Percentiles rank a stretch among this genome's conserved stretches.
phyloP scores from a whole-genome alignment of 2,113 vertebrate species.

The Argyrosomus japonicus region DNA sequence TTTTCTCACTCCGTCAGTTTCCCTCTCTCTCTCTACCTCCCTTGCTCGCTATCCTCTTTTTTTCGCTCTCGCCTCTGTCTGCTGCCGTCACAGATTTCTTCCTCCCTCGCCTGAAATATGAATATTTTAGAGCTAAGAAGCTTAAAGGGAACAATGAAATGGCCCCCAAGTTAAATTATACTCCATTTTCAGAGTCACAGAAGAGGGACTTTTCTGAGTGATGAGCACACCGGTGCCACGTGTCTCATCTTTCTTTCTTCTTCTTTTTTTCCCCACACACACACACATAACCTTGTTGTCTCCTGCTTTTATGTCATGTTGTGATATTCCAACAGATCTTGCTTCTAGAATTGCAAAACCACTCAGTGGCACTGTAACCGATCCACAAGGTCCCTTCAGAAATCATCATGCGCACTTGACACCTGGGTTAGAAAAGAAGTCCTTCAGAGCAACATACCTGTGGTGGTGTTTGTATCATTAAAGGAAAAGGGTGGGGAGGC shows the following conservation, averaged over 20 bases:
- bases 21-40: slow-evolving; percentile 52
- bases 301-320: slow-evolving; percentile 51
- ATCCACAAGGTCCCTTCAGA: slow-evolving; percentile 2
- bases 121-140: slow-evolving; percentile 88
- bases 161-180: slow-evolving; percentile 84
- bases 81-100: slow-evolving; percentile 76
- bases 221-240: slow-evolving; percentile 58
- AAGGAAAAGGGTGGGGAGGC: slow-evolving; percentile 31
- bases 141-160: slow-evolving; percentile 87
- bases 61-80: slow-evolving; percentile 63
- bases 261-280: slow-evolving; percentile 8
- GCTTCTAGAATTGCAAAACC: slow-evolving; percentile 6
- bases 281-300: slow-evolving; percentile 49
- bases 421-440: slow-evolving; percentile 7
- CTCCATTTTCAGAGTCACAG: slow-evolving; percentile 78
- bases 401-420: slow-evolving; percentile 23
- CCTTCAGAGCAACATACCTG: neutral
- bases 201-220: slow-evolving; percentile 69
- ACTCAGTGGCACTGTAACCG: slow-evolving; percentile 2
- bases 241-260: slow-evolving; percentile 38
- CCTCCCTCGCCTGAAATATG: slow-evolving; percentile 79
- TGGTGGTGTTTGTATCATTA: slow-evolving; percentile 40
- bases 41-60: slow-evolving; percentile 47
- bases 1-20: slow-evolving; percentile 64
- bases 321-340: slow-evolving; percentile 39